phyloP scores from a whole-genome alignment of 1,140 invertebrate species.

The Dinoponera quadriceps region DNA sequence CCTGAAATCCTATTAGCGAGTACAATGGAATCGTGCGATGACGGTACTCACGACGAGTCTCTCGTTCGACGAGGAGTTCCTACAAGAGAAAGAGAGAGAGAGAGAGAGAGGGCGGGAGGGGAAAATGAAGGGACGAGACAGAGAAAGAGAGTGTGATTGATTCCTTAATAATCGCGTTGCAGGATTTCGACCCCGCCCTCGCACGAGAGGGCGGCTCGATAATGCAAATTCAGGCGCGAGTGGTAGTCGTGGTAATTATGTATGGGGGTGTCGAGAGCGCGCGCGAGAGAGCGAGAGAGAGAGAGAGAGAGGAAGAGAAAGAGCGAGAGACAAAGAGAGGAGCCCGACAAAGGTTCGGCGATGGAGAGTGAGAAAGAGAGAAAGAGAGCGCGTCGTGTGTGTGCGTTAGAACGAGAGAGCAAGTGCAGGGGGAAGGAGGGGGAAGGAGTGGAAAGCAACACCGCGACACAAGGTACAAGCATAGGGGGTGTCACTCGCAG shows the following conservation, averaged over 20 bases:
- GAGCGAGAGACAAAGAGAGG: conserved; percentile 32
- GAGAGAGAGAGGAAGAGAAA: conserved; percentile 7
- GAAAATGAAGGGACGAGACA: background rate
- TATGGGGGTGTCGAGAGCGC: conserved; percentile 60
- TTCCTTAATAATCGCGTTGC: conserved; percentile 71
- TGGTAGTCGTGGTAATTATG: conserved; percentile 74
- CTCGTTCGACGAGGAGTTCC: conserved; percentile 31
- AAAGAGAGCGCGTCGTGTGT: background rate
- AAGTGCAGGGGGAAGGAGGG: conserved; percentile 27
- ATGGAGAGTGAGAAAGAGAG: conserved; percentile 23
- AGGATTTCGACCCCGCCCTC: conserved; percentile 48
- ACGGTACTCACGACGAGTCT: conserved; percentile 44
- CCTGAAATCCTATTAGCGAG: conserved; percentile 42
- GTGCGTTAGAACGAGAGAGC: background rate
- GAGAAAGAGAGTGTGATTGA: conserved; percentile 64
- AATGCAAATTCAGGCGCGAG: conserved; percentile 74
- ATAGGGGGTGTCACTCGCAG: conserved; percentile 76
- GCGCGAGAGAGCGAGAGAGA: conserved; percentile 8
- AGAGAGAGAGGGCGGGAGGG: background rate
- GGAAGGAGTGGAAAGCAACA: conserved; percentile 48
- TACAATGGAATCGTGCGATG: conserved; percentile 39
- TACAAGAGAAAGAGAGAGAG: background rate
- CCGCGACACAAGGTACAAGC: conserved; percentile 58
- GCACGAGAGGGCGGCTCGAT: conserved; percentile 59
- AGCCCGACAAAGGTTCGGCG: background rate